Evolutionary conservation across 2,113 vertebrate species (phyloP), one percentile per base, ranked within the genome.

Genomic region (Nibea albiflora): DNA sequence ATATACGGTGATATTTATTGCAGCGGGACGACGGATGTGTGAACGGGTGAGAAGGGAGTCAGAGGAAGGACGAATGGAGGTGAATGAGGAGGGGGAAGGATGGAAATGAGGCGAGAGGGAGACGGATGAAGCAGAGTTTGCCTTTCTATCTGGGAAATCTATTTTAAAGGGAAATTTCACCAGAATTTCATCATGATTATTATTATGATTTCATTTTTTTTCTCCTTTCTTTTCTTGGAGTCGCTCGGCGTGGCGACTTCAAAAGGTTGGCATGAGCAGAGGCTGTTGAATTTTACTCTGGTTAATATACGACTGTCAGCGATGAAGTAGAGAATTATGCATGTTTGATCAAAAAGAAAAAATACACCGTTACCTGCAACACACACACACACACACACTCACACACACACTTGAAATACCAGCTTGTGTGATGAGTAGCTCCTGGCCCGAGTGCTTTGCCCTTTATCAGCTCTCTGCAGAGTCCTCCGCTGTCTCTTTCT

Each of bases 251-350:
- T 16, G 4, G 69, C 11, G 39, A 83, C 83, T 90, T 88, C 85
- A 85, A 80, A 73, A 22, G 63, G 88, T 81, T 20, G 89, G 90
- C 87, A 92, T 89, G 90, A 92, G 84, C 87, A 62, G 85, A 90
- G 73, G 86, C 89, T 92, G 84, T 76, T 70, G 65, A 89, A 79
- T 81, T 87, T 83, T 80, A 85, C 85, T 89, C 81, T 79, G 87
- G 85, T 86, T 86, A 81, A 75, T 90, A 86, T 84, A 74, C 46
- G 58, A 80, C 80, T 84, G 83, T 85, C 88, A 70, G 78, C 70
- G 66, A 75, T 57, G 49, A 82, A 86, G 86, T 82, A 89, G 85
- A 91, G 86, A 88, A 78, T 90, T 90, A 88, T 92, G 91, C 93
- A 92, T 94, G 93, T 93, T 85, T 85, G 87, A 92, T 85, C 76